These are phyloP conservation scores for Salvelinus sp. DNA, from an alignment of 2,113 vertebrate species.

Conservation along the genomic window DNA sequence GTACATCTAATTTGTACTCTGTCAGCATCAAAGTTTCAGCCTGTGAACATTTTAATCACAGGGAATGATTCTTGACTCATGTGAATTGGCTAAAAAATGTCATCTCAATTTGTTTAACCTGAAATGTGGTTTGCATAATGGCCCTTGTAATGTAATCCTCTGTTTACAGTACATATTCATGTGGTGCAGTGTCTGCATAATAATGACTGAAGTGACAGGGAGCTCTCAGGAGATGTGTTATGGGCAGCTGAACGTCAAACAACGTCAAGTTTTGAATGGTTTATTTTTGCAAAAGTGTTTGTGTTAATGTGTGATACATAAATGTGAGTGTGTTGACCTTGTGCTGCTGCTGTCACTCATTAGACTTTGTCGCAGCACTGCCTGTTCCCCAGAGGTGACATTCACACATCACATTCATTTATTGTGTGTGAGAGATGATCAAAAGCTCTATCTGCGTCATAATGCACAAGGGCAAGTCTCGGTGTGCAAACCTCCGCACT, in stretches of 20 bases:
- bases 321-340: conserved; percentile 7
- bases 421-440: neutral
- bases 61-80: no score
- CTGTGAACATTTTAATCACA: no score
- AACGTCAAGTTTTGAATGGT: neutral
- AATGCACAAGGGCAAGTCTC: conserved; percentile 15
- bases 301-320: neutral
- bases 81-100: no score
- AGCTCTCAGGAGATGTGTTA: neutral
- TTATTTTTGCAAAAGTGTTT: conserved; percentile 14
- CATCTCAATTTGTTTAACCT: no score
- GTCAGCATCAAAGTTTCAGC: no score
- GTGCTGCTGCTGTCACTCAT: conserved; percentile 21
- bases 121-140: no score
- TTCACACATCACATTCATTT: conserved; percentile 15
- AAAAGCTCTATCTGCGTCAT: conserved; percentile 13
- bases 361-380: neutral
- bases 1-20: no score
- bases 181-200: neutral
- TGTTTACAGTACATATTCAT: no score
- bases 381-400: conserved; percentile 38
- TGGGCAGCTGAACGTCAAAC: neutral
- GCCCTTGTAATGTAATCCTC: no score
- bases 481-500: conserved; percentile 7
- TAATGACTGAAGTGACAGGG: neutral